Evolutionary conservation across 2,888 invertebrate genomes (phyloP).

Genomic region (Agonum fuliginosum): DNA sequence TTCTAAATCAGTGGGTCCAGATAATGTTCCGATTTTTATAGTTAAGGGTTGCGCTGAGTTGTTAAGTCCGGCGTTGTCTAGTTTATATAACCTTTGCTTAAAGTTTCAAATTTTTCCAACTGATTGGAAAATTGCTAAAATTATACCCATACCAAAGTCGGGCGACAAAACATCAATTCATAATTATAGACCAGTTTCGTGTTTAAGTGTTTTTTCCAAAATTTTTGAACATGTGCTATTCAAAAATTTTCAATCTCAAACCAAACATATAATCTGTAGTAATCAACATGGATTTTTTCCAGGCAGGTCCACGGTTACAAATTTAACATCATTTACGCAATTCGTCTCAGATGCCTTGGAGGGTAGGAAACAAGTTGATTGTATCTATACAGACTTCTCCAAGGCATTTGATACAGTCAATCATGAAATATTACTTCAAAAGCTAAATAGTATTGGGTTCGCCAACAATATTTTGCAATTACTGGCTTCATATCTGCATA

Average conservation of each 20-base stretch:
- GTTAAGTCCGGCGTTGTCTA: too few species aligned
- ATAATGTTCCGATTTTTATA: too few species aligned
- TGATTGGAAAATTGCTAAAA: not conserved
- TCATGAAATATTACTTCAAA: slow-evolving; percentile 9
- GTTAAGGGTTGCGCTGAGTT: not conserved
- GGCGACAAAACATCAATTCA: not conserved
- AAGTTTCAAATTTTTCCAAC: not conserved
- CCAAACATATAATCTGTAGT: too few species aligned
- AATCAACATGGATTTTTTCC: too few species aligned
- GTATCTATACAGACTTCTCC: too few species aligned
- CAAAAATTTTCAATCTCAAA: too few species aligned
- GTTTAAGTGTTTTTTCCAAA: not conserved
- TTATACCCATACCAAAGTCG: not conserved
- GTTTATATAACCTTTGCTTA: not conserved
- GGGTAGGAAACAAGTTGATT: too few species aligned
- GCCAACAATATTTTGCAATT: not conserved
- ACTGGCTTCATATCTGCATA: not conserved
- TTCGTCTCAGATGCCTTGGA: too few species aligned
- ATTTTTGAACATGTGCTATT: too few species aligned
- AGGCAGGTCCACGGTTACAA: too few species aligned
- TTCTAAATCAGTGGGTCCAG: not conserved
- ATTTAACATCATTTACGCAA: too few species aligned
- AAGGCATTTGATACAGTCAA: too few species aligned
- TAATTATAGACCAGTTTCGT: not conserved
- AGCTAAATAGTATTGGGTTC: not conserved